Conservation (phyloP, 2,888 invertebrate species). For the Callyntrura guangdongensis region DNA sequence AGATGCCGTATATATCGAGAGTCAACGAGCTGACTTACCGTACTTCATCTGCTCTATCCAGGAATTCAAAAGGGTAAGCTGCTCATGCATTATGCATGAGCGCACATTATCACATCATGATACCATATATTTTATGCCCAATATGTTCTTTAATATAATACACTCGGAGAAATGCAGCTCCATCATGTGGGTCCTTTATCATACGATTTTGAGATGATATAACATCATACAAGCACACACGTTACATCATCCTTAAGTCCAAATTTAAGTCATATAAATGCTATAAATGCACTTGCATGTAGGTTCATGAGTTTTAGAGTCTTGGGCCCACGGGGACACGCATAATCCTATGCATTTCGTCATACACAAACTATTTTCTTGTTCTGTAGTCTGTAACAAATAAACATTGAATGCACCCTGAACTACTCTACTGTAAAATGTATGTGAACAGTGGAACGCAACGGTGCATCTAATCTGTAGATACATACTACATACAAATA, state of each 20-base stretch:
- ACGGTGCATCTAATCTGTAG: too few relatives aligned
- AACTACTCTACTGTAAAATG: too few relatives aligned
- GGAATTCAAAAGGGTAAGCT: constrained; percentile 86
- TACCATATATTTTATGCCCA: constrained; percentile 38
- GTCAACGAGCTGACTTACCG: constrained; percentile 86
- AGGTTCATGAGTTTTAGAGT: background rate
- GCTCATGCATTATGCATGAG: constrained; percentile 74
- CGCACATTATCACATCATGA: constrained; percentile 76
- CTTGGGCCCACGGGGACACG: too few relatives aligned
- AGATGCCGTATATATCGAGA: constrained; percentile 87
- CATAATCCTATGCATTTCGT: background rate
- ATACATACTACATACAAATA: too few relatives aligned
- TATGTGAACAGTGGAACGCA: too few relatives aligned
- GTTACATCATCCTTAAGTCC: too few relatives aligned
- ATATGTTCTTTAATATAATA: constrained; percentile 6
- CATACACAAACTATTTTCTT: background rate
- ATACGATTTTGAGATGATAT: constrained; percentile 22
- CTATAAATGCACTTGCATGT: background rate
- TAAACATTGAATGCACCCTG: too few relatives aligned
- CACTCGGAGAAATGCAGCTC: background rate
- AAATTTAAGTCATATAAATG: too few relatives aligned
- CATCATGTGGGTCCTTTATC: constrained; percentile 37
- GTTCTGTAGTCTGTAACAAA: background rate
- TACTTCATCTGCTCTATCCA: constrained; percentile 86
- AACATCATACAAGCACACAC: background rate